Base-by-base conservation (phyloP, 2,888 invertebrate genomes). In the Platycheirus albimanus region DNA sequence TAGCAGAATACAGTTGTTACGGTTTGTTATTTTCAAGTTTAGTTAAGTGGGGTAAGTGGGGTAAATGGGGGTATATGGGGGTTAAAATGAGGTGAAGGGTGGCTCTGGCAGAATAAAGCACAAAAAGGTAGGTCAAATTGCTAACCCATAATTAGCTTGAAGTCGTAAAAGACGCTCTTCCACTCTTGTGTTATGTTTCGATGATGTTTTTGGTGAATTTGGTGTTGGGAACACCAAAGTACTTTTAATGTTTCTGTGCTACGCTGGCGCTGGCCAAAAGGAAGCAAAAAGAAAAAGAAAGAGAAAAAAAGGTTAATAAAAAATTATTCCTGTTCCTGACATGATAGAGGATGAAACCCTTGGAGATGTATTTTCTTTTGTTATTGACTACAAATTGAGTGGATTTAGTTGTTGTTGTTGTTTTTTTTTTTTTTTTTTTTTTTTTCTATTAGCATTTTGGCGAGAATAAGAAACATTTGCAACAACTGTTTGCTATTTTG, bases 1-100 rank as follows among this genome's bases (percentile, higher is more conserved):
- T 78, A 78, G 61, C 61, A 7, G 78, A 67, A 83, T 83, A 83
- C 71, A 71, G 77, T 81, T 81, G 77, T 81, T 77, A 77, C 58
- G 67, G 78, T 74, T 72, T 77, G 72, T 83, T 83, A 71, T 83
- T 78, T 74, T 83, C 63, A 83, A 83, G 69, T 83, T 78, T 45
- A 30, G 72, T 56, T 38, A 54, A 66, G 52, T 70, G 49, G 17
- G 15, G 51, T n/a, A 47, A 41, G 56, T 17, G 33, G 30, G 17
- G 28, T 51, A 51, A 51, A 28, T n/a, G n/a, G n/a, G n/a, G n/a
- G n/a, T n/a, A n/a, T n/a, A n/a, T n/a, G n/a, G n/a, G n/a, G n/a
- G n/a, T n/a, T n/a, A n/a, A 28, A 20, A 11, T 3, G 38, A 5
- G 15, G n/a, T 28, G 4, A 10, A 54, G 52, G 45, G 15, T 28